Evolutionary conservation across 2,797 vertebrate genomes (phyloP).

Genomic region (Parotocinclus haroldoi): DNA sequence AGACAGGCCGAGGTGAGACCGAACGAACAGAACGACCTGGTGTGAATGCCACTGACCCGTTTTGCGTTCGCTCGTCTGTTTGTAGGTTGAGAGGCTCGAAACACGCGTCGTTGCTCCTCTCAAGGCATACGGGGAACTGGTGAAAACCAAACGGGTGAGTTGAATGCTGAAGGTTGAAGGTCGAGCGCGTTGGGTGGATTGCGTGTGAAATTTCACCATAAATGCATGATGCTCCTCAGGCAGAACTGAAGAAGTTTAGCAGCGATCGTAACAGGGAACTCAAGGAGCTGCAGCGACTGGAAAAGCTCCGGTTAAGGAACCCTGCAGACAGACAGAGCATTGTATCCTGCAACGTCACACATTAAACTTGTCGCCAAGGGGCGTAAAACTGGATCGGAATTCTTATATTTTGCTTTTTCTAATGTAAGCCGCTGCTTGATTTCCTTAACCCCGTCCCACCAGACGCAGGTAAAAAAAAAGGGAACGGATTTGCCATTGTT

Average conservation of each 20-base stretch:
- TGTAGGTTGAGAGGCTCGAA: slow-evolving; percentile 75
- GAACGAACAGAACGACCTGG: background rate
- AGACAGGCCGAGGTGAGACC: slow-evolving; percentile 75
- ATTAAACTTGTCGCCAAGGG: too few species aligned
- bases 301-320: slow-evolving; percentile 68
- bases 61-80: background rate
- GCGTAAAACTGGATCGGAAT: too few species aligned
- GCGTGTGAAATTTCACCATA: too few species aligned
- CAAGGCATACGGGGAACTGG: slow-evolving; percentile 61
- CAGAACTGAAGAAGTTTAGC: slow-evolving; percentile 77
- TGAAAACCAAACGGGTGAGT: slow-evolving; percentile 70
- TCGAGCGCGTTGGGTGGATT: too few species aligned
- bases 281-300: slow-evolving; percentile 77
- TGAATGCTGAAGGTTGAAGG: background rate
- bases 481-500: background rate
- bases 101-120: slow-evolving; percentile 67
- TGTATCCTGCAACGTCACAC: slow-evolving; percentile 68
- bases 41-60: background rate
- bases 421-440: slow-evolving; percentile 2
- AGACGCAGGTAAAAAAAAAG: slow-evolving; percentile 73
- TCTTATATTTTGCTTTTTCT: background rate
- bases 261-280: slow-evolving; percentile 69
- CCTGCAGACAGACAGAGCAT: slow-evolving; percentile 74
- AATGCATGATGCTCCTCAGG: slow-evolving; percentile 50
- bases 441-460: slow-evolving; percentile 63